Evolutionary conservation across 2,888 invertebrate species (phyloP), one percentile per base, ranked within the genome.

Genomic region (Nematopogon swammerdamellus): DNA sequence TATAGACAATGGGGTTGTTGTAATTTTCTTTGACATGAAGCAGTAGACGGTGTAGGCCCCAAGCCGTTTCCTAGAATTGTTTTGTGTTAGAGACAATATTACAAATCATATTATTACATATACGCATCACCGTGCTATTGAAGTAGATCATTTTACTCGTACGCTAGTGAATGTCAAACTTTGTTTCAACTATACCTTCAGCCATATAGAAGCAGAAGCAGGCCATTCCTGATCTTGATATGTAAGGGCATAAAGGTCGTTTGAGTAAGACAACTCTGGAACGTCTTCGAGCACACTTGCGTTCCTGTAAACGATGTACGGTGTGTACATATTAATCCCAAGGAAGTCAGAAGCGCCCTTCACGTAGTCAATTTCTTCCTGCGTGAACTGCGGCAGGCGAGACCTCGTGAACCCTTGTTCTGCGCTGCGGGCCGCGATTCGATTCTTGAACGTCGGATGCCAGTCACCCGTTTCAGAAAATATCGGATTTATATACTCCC

Each of bases 11-110:
- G 0, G 70, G 75, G 51, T 70, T 70, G 18, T 68, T 56, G 51
- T 74, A 76, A 1, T 61, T 52, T 2, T 64, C 51, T 56, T 73
- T 73, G 0, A 77, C 25, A 51, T 73, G 57, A 10, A 75, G 49
- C 14, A 66, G 64, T 0, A 65, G 56, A 52, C 68, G 72, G 60
- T 75, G 75, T 0, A 77, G 45, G 0, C 77, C 76, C 54, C 70
- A 75, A 0, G 76, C 72, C 0, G 63, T 71, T 25, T 68, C 67
- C 76, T 76, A 63, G n/a, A 45, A 20, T 25, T n/a, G n/a, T n/a
- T n/a, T n/a, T n/a, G n/a, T n/a, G n/a, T n/a, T n/a, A n/a, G n/a
- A n/a, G n/a, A n/a, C n/a, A n/a, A n/a, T n/a, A n/a, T n/a, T n/a
- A n/a, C n/a, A n/a, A n/a, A n/a, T n/a, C n/a, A n/a, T n/a, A n/a